Evolutionary conservation across 2,113 vertebrate genomes (phyloP), one percentile per base, ranked within the genome.

Genomic region (Stercorarius parasiticus): DNA sequence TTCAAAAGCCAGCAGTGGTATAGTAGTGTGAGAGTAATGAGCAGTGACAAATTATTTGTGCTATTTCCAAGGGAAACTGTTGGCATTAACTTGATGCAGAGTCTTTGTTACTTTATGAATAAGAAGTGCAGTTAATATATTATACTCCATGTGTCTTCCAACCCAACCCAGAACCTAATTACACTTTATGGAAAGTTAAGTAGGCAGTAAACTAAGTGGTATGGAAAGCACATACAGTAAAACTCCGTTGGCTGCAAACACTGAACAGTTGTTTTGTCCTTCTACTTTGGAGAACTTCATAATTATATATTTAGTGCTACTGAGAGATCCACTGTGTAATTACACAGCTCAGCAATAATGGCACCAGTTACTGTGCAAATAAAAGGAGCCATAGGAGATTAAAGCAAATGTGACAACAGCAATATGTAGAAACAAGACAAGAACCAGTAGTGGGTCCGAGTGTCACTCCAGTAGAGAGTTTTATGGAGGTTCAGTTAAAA

Each of bases 301-400:
- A 98, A 98, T 98, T 98, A 98, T 40, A 97, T 76, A 96, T 95
- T 98, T 97, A 96, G 78, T 86, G 82, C 84, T 88, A 94, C 71
- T 81, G 96, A 97, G 95, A 93, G 89, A 97, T 93, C 65, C 38
- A 82, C 77, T 93, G 84, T 95, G 80, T 96, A 98, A 98, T 98
- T 98, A 97, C 65, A 97, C 45, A 96, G 95, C 94, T 97, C 92
- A 92, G 82, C 88, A 95, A 95, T 92, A 98, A 97, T 86, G 92
- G 71, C 95, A 70, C 74, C 79, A 69, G 95, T 97, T 97, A 95
- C 88, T 95, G 86, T 88, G 95, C 86, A 97, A 96, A 95, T 92
- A 73, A 50, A 91, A 95, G 85, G 89, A 96, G 21, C 52, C 83
- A 96, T 56, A 56, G 91, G 95, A 86, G 85, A 97, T 89, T 97